Evolutionary conservation across 2,888 invertebrate genomes (phyloP), one percentile per base, ranked within the genome.

Genomic region (Drosophila meridionalis): DNA sequence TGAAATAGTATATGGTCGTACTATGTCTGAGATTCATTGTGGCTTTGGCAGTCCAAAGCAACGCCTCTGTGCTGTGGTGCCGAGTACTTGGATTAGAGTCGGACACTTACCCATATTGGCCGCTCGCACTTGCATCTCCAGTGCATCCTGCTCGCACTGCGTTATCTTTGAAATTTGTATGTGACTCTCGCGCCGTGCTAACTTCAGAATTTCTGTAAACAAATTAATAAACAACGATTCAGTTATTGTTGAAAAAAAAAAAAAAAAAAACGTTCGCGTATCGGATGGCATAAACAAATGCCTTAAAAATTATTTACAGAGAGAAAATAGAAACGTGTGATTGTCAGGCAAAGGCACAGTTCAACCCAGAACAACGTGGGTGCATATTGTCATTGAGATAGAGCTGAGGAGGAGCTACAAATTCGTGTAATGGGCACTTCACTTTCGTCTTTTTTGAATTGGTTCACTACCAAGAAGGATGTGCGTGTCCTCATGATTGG

Each of bases 41-140:
- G 12, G 6, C 12, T 3, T 12, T 5, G 1, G 28, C 47, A 7
- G 28, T 1, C 6, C 12, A 47, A 47, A 14, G 2, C 7, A 3
- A 28, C 3, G 6, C 0, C 28, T 28, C 1, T 47, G 12, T 14
- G 47, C 12, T 28, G 14, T 28, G 2, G 3, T 2, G 12, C 12
- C 12, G 20, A 4, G 7, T 12, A 47, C 14, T 30, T 30, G 14
- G 5, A 32, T 34, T 20, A 32, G 5, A 1, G 4, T 9, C 20
- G 4, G 4, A 32, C 32, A 20, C 75, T 88, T 93, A 95, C 95
- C 95, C 91, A 99, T 99, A 92, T 99, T 99, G 6, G 99, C 97
- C 38, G 99, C 97, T 90, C 99, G 94, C 3, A 99, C 98, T 94
- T 98, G 98, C 98, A 99, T 98, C 94, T 98, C 94, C 98, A 99